These are phyloP conservation scores for Bembecia ichneumoniformis DNA, from an alignment of 2,888 invertebrate genomes.

Conservation along the genomic window DNA sequence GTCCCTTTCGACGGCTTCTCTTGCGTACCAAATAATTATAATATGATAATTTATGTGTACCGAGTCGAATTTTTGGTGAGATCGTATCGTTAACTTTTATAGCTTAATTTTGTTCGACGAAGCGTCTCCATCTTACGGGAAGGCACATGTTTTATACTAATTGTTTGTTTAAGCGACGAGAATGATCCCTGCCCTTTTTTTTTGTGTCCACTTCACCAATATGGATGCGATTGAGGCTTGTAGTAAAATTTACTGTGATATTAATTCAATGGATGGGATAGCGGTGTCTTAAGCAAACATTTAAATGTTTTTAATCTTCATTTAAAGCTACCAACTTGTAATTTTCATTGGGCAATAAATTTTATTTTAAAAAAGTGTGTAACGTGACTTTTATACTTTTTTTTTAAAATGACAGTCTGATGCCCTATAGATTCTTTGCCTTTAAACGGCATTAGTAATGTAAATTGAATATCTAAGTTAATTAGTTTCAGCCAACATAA, in stretches of 20 bases:
- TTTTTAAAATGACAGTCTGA: too few relatives aligned
- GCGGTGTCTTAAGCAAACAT: neutral
- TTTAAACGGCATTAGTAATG: too few relatives aligned
- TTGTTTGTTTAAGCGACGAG: slow-evolving; percentile 28
- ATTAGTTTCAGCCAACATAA: too few relatives aligned
- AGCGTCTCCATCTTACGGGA: slow-evolving; percentile 15
- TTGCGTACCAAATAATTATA: slow-evolving; percentile 29
- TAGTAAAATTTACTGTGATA: too few relatives aligned
- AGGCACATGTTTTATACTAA: slow-evolving; percentile 22
- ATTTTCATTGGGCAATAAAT: neutral
- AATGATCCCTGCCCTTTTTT: slow-evolving; percentile 24
- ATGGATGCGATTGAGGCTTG: slow-evolving; percentile 16
- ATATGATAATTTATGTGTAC: slow-evolving; percentile 41
- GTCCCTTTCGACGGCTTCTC: slow-evolving; percentile 29
- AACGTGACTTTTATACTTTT: too few relatives aligned
- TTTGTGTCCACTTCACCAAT: slow-evolving; percentile 19
- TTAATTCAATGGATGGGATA: neutral
- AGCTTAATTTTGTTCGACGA: slow-evolving; percentile 45
- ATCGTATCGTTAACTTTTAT: slow-evolving; percentile 52
- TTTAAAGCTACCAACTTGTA: slow-evolving; percentile 9
- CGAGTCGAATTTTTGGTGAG: slow-evolving; percentile 20
- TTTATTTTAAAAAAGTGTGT: too few relatives aligned
- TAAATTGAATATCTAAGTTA: too few relatives aligned
- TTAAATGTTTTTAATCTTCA: slow-evolving; percentile 16
- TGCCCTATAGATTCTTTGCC: too few relatives aligned